phyloP scores from a whole-genome alignment of 2,888 invertebrate species.

The Platynereis dumerilii region DNA sequence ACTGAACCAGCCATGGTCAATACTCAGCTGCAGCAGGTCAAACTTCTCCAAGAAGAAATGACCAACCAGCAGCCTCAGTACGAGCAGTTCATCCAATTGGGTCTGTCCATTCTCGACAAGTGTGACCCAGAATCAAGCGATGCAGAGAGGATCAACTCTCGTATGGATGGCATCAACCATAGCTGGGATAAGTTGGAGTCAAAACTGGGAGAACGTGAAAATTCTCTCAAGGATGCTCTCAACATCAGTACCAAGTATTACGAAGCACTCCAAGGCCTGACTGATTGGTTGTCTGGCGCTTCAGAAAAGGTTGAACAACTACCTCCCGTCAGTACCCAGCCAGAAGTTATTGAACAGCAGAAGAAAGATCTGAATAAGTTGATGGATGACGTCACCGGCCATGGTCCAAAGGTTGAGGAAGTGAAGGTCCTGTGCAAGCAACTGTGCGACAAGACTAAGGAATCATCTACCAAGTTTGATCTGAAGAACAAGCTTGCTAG shows the following conservation, averaged over 20 bases:
- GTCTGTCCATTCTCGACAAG: constrained; percentile 75
- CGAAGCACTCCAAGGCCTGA: constrained; percentile 80
- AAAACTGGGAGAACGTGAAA: constrained; percentile 86
- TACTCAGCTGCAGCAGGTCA: constrained; percentile 88
- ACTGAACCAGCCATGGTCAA: constrained; percentile 95
- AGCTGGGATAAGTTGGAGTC: constrained; percentile 82
- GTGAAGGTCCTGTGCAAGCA: constrained; percentile 74
- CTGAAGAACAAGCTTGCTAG: constrained; percentile 86
- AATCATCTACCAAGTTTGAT: constrained; percentile 88
- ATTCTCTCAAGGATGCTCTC: constrained; percentile 86
- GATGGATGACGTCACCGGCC: constrained; percentile 27
- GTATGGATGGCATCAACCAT: constrained; percentile 72
- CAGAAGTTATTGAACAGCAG: constrained; percentile 79
- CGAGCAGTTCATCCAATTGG: constrained; percentile 82
- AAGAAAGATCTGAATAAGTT: constrained; percentile 70
- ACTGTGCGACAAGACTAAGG: constrained; percentile 84
- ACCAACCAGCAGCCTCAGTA: constrained; percentile 89
- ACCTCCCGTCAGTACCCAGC: constrained; percentile 69
- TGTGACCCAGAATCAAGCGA: constrained; percentile 65
- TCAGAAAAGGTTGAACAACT: constrained; percentile 86
- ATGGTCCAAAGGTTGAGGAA: constrained; percentile 40
- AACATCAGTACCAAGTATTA: constrained; percentile 93
- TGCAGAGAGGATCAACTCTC: constrained; percentile 48
- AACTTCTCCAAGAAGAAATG: constrained; percentile 94
- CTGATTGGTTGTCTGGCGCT: constrained; percentile 86